A percentile compares a stretch with the other conserved stretches of the same genome.
phyloP scores from a whole-genome alignment of 2,888 invertebrate genomes.

The Leucophora obtusa region DNA sequence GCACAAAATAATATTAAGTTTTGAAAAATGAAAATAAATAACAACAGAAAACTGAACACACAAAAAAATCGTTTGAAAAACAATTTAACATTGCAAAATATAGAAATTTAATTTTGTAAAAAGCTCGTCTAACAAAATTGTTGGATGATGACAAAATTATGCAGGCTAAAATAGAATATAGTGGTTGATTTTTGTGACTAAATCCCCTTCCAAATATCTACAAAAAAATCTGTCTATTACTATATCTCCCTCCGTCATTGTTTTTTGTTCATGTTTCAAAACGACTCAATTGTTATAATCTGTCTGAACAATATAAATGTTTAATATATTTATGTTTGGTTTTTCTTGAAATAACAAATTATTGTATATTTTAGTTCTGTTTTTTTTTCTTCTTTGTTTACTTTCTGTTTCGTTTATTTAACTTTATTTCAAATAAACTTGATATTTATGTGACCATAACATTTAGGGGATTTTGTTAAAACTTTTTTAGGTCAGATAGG shows the following conservation, averaged over 20 bases:
- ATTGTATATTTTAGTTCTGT: neutral
- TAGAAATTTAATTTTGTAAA: slow-evolving; percentile 53
- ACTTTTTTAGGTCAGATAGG: too few species aligned
- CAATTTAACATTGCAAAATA: slow-evolving; percentile 44
- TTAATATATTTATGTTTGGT: neutral
- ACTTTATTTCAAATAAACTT: neutral
- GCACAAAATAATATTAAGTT: slow-evolving; percentile 47
- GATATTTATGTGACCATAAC: neutral
- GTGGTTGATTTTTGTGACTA: slow-evolving; percentile 15
- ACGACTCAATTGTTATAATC: neutral
- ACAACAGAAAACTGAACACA: neutral
- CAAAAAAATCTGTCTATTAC: too few species aligned
- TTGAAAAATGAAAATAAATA: slow-evolving; percentile 48
- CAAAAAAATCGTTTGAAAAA: slow-evolving; percentile 19
- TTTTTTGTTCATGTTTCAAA: neutral
- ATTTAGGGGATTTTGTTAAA: neutral
- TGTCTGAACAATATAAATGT: neutral
- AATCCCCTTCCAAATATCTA: neutral
- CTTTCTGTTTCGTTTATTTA: neutral
- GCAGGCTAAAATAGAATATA: slow-evolving; percentile 22
- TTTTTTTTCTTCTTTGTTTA: slow-evolving; percentile 1
- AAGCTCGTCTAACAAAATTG: slow-evolving; percentile 47
- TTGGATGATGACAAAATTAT: slow-evolving; percentile 57
- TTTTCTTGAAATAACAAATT: too few species aligned
- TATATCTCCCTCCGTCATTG: neutral